Percentiles rank a stretch among this genome's conserved stretches.
Conservation (phyloP, 2,888 invertebrate species). For the Clepsis dumicolana region DNA sequence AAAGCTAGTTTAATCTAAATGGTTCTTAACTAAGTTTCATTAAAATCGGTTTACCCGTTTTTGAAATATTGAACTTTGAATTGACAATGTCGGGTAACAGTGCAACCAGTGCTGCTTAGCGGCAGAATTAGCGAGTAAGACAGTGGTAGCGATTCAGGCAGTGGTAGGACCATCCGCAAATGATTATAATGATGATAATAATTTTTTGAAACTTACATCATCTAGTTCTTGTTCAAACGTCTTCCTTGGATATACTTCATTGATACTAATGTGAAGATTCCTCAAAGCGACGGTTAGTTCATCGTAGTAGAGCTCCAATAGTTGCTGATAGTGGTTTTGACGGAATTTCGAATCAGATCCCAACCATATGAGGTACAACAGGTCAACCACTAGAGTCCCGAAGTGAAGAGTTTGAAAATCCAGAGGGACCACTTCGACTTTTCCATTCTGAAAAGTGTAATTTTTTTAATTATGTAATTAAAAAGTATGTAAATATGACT, state of each 20-base stretch:
- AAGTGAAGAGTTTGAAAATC: not conserved
- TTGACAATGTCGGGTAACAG: no score
- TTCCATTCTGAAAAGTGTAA: slow-evolving; percentile 51
- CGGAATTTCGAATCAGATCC: slow-evolving; percentile 12
- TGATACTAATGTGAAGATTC: slow-evolving; percentile 8
- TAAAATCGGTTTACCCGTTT: no score
- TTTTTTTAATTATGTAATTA: no score
- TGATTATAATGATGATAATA: no score
- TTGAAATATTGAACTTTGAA: no score
- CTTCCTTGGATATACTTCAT: slow-evolving; percentile 2
- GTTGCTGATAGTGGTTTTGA: not conserved
- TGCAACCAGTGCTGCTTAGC: no score
- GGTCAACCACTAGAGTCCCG: not conserved
- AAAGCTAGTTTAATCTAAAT: no score
- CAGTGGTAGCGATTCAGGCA: no score
- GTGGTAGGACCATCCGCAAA: no score
- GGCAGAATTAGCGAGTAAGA: no score
- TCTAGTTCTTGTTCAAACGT: slow-evolving; percentile 11
- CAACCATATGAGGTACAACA: slow-evolving; percentile 1
- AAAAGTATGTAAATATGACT: no score
- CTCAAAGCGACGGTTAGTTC: not conserved
- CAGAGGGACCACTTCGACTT: slow-evolving; percentile 52
- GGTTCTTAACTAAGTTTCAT: no score
- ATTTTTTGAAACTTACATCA: slow-evolving; percentile 11
- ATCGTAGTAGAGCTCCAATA: slow-evolving; percentile 1